These are phyloP conservation scores for Hemichromis elongatus DNA, from an alignment of 2,113 vertebrate species.

Conservation along the genomic window DNA sequence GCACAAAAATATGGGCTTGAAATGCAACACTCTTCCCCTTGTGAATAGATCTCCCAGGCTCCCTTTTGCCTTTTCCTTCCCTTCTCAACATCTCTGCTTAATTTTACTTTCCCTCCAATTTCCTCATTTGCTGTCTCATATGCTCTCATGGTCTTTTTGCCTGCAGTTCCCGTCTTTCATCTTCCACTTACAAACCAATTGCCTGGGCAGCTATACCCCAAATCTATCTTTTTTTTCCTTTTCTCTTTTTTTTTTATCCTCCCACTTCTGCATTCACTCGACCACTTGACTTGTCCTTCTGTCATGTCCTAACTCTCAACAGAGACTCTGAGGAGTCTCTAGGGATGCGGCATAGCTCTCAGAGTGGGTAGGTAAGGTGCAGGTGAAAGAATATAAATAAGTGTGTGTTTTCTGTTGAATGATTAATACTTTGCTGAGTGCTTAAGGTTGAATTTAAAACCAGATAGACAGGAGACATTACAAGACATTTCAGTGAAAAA, in stretches of 20 bases:
- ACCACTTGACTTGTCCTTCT: conserved; percentile 6
- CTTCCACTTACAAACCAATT: conserved; percentile 41
- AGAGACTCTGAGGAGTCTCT: not conserved
- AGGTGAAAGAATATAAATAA: not conserved
- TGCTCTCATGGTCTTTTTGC: conserved; percentile 27
- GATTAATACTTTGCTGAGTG: not conserved
- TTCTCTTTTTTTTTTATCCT: not conserved
- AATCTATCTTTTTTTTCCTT: conserved; percentile 12
- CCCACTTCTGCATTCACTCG: not conserved
- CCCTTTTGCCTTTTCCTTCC: conserved; percentile 12
- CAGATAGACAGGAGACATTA: not conserved
- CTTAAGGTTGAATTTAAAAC: not conserved
- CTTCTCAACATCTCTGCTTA: conserved; percentile 35
- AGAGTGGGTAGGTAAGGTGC: not conserved
- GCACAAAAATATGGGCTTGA: conserved; percentile 50
- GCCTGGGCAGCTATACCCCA: conserved; percentile 23
- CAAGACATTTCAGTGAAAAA: conserved; percentile 23
- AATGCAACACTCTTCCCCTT: conserved; percentile 37
- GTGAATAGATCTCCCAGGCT: conserved; percentile 29
- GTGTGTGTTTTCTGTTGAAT: not conserved
- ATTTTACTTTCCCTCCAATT: conserved; percentile 39
- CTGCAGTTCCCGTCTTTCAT: conserved; percentile 45
- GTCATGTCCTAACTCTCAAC: conserved; percentile 12
- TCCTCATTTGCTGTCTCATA: conserved; percentile 45
- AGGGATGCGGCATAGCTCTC: not conserved